Evolutionary conservation across 2,888 invertebrate genomes (phyloP).

Genomic region (Oscheius myriophilus): DNA sequence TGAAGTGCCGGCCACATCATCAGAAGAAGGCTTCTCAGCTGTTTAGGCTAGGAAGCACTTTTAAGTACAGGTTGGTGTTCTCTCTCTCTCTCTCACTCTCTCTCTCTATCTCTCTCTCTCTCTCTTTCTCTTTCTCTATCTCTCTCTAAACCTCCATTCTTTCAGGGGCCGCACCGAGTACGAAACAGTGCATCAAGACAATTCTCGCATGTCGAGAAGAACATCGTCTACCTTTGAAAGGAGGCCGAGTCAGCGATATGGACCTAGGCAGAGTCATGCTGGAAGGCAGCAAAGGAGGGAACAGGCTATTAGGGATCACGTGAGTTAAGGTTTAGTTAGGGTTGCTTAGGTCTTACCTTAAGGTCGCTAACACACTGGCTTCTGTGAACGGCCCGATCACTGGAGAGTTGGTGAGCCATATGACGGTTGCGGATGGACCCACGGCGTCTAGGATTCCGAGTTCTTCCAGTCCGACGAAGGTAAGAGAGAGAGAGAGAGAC

Average conservation of each 20-base stretch:
- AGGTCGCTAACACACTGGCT: slow-evolving; percentile 15
- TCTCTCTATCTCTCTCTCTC: background rate
- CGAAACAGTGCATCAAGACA: slow-evolving; percentile 75
- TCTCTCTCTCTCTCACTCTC: background rate
- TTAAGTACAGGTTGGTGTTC: slow-evolving; percentile 80
- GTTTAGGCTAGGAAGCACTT: slow-evolving; percentile 97
- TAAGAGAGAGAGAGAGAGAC: too few species aligned
- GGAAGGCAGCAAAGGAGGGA: slow-evolving; percentile 28
- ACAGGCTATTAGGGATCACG: slow-evolving; percentile 28
- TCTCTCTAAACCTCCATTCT: slow-evolving; percentile 18
- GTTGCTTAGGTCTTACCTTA: background rate
- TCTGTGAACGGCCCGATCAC: slow-evolving; percentile 4
- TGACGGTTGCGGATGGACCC: background rate
- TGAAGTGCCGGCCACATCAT: slow-evolving; percentile 71
- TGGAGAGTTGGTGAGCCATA: slow-evolving; percentile 15
- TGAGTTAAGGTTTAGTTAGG: background rate
- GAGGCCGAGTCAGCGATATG: slow-evolving; percentile 83
- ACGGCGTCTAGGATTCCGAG: slow-evolving; percentile 17
- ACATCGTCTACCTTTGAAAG: slow-evolving; percentile 92
- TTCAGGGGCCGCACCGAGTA: slow-evolving; percentile 93
- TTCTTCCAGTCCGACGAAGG: background rate
- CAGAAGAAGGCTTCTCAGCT: slow-evolving; percentile 74
- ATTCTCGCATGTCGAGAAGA: slow-evolving; percentile 78
- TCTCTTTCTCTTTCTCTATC: background rate
- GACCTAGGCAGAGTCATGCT: slow-evolving; percentile 47